Conservation (phyloP, 2,797 vertebrate species). For the Chiloscyllium punctatum region DNA sequence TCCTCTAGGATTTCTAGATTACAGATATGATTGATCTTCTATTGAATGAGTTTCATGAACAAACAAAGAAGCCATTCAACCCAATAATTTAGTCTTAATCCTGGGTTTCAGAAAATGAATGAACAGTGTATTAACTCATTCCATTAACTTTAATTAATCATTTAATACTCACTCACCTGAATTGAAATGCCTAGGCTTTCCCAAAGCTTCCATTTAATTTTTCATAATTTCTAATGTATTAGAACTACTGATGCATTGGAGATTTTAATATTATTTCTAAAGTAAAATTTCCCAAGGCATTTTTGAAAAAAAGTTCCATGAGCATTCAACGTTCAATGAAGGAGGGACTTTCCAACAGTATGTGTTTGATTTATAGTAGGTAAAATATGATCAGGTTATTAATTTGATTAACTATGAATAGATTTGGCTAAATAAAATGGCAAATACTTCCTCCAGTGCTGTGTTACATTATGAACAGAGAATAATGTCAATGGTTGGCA, state of each 20-base stretch:
- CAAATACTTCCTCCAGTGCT: not conserved
- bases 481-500: not conserved
- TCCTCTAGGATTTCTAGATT: not conserved
- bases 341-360: not conserved
- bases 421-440: not conserved
- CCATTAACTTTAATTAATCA: not conserved
- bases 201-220: not conserved
- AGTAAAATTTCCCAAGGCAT: not conserved
- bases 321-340: not conserved
- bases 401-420: not conserved
- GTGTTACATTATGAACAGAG: not conserved
- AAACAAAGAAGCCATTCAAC: not conserved
- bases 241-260: not conserved
- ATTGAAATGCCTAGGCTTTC: not conserved
- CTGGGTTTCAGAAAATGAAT: not conserved
- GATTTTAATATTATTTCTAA: not conserved
- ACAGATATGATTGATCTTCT: not conserved
- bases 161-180: not conserved
- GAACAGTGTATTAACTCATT: not conserved
- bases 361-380: not conserved
- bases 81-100: not conserved
- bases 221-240: not conserved
- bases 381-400: not conserved
- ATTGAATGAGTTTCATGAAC: not conserved
- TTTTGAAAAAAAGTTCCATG: conserved; percentile 1